Evolutionary conservation across 2,113 vertebrate species (phyloP).

Genomic region (Laticauda colubrina): DNA sequence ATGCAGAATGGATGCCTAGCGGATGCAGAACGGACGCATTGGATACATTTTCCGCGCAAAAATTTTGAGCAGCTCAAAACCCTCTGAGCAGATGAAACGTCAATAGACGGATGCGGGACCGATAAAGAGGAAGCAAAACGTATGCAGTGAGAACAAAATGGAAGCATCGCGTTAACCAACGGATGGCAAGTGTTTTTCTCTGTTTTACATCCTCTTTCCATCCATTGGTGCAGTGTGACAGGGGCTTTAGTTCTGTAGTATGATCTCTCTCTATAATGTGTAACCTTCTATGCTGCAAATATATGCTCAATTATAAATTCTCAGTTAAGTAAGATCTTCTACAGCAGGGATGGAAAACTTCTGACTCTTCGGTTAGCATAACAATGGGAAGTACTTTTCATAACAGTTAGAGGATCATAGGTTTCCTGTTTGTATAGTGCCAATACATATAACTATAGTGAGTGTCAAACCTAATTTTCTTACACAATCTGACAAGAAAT

Average conservation of each 20-base stretch:
- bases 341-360: neutral
- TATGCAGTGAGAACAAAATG: too few relatives aligned
- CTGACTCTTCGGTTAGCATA: neutral
- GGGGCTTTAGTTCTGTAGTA: neutral
- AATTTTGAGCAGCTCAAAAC: too few relatives aligned
- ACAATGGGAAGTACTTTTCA: neutral
- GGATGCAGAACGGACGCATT: too few relatives aligned
- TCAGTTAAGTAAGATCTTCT: neutral
- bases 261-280: neutral
- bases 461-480: neutral
- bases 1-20: too few relatives aligned
- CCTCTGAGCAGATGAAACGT: too few relatives aligned
- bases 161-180: too few relatives aligned
- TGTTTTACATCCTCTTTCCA: too few relatives aligned
- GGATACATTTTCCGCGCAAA: too few relatives aligned
- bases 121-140: too few relatives aligned
- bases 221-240: too few relatives aligned
- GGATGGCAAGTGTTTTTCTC: too few relatives aligned
- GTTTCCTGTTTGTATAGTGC: slow-evolving; percentile 12
- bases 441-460: neutral
- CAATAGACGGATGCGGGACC: too few relatives aligned
- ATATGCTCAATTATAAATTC: neutral
- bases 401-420: neutral
- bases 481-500: neutral
- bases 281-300: neutral